phyloP scores from a whole-genome alignment of 1,140 invertebrate species.

The Drosophila sucinea region DNA sequence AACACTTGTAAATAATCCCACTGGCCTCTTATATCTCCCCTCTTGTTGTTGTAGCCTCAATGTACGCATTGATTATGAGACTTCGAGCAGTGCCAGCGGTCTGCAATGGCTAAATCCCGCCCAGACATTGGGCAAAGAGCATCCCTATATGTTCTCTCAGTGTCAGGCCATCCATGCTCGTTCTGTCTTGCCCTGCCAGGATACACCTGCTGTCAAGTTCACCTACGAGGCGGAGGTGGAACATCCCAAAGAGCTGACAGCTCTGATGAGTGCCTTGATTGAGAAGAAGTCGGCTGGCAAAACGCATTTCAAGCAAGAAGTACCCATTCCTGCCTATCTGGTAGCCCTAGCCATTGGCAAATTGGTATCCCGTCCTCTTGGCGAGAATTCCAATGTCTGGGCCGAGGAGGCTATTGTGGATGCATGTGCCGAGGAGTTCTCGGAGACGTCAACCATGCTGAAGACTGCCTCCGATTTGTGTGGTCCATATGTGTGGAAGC shows the following conservation, averaged over 20 bases:
- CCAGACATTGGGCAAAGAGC: conserved; percentile 93
- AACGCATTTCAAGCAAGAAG: conserved; percentile 89
- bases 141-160: conserved; percentile 96
- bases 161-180: conserved; percentile 96
- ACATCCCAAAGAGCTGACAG: conserved; percentile 90
- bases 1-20: conserved; percentile 50
- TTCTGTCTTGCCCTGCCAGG: conserved; percentile 96
- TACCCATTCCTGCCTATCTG: conserved; percentile 90
- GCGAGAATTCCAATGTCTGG: conserved; percentile 93
- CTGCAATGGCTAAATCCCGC: conserved; percentile 94
- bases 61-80: conserved; percentile 90
- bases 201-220: conserved; percentile 95
- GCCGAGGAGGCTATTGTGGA: conserved; percentile 94
- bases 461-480: conserved; percentile 92
- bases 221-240: conserved; percentile 92
- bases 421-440: conserved; percentile 93
- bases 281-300: conserved; percentile 82
- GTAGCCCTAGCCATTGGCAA: conserved; percentile 95
- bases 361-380: conserved; percentile 90
- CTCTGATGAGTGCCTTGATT: conserved; percentile 94
- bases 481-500: conserved; percentile 92
- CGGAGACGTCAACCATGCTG: conserved; percentile 93
- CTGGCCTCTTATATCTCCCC: neutral
- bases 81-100: conserved; percentile 89
- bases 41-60: conserved; percentile 84